Conservation (phyloP, 2,888 invertebrate species). For the Sycophila texana region DNA sequence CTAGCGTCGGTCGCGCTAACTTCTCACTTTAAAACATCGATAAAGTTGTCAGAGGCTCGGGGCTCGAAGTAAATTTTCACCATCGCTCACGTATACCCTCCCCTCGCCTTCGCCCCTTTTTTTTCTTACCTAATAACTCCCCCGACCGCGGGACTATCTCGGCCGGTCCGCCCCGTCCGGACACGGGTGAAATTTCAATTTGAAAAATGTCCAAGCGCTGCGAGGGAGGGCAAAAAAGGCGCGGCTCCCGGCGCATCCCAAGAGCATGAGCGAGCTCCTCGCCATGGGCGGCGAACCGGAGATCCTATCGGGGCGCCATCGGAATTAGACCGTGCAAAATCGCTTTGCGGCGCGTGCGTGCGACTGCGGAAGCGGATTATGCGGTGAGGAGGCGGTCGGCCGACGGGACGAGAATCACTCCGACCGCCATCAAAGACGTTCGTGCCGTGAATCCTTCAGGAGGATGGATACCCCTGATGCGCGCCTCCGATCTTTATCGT, state of each 20-base stretch:
- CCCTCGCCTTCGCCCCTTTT: background rate
- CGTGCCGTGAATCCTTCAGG: constrained; percentile 70
- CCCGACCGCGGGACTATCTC: background rate
- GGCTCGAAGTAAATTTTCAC: background rate
- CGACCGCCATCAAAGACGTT: constrained; percentile 71
- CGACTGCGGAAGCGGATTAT: constrained; percentile 51
- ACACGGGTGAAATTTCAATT: constrained; percentile 51
- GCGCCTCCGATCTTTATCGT: constrained; percentile 45
- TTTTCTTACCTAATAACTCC: background rate
- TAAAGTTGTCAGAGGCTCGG: background rate
- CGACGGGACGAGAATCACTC: constrained; percentile 68
- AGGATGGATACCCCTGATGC: constrained; percentile 65
- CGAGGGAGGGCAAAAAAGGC: constrained; percentile 9
- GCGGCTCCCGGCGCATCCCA: constrained; percentile 24
- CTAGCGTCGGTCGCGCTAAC: background rate
- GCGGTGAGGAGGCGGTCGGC: constrained; percentile 15
- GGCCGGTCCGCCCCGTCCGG: too few relatives aligned
- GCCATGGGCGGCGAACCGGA: too few relatives aligned
- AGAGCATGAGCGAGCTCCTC: constrained; percentile 11
- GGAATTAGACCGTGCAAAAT: constrained; percentile 56
- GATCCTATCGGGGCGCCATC: constrained; percentile 22
- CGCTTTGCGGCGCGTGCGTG: constrained; percentile 34
- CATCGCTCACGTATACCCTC: background rate
- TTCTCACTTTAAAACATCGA: background rate
- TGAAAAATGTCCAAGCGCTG: constrained; percentile 46